These are phyloP conservation scores for Cyclura pinguis DNA, from an alignment of 2,797 vertebrate species.

Conservation along the genomic window DNA sequence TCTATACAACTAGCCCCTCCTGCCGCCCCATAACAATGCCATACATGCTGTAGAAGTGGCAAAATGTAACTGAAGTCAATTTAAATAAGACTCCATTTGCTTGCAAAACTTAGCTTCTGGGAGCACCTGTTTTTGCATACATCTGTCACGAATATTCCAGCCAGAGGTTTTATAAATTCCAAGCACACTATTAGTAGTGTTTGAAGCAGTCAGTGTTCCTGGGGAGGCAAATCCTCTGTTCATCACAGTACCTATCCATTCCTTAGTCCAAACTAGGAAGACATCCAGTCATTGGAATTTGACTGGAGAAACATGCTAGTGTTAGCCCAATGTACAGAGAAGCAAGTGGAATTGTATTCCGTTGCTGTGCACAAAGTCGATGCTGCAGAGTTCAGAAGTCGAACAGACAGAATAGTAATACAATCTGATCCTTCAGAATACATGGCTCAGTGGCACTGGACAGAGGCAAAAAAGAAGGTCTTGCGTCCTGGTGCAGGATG, in stretches of 20 bases:
- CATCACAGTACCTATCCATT: not conserved
- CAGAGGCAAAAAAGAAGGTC: not conserved
- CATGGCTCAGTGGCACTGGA: not conserved
- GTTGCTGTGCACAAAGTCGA: not conserved
- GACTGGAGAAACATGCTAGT: not conserved
- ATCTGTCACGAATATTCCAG: not conserved
- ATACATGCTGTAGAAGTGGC: constrained; percentile 24
- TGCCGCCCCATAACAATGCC: not conserved
- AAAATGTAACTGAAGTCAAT: not conserved
- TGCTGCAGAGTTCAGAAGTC: constrained; percentile 1
- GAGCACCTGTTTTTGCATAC: not conserved
- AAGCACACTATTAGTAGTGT: not conserved
- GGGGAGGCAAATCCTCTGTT: not conserved
- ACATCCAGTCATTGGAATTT: not conserved
- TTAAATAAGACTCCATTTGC: not conserved
- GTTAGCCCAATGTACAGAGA: not conserved
- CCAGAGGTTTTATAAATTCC: not conserved
- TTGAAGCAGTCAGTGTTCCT: not conserved
- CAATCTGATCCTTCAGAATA: not conserved
- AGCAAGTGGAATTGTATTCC: not conserved
- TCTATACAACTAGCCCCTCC: not conserved
- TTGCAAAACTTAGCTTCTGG: not conserved
- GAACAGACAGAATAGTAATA: not conserved
- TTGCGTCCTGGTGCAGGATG: not conserved
- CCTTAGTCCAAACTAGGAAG: not conserved